These are phyloP conservation scores for Sylvilagus bachmani DNA, from an alignment of 2,113 vertebrate species.

Conservation along the genomic window DNA sequence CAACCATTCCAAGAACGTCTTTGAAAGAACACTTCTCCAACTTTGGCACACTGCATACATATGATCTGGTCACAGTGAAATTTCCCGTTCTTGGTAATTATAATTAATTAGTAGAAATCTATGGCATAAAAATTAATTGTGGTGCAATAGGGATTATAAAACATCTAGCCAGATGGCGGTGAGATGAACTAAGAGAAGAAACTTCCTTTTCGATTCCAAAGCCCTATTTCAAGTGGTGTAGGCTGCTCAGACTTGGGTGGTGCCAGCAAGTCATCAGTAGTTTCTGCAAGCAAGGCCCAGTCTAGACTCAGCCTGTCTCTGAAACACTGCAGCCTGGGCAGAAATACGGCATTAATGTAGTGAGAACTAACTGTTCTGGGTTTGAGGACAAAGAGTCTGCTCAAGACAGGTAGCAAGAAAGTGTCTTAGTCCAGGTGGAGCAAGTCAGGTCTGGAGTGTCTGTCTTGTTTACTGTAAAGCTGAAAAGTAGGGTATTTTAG, in stretches of 20 bases:
- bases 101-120: conserved; percentile 77
- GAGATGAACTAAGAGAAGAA: conserved; percentile 73
- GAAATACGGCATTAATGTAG: neutral
- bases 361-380: conserved; percentile 3
- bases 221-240: conserved; percentile 53
- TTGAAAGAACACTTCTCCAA: conserved; percentile 33
- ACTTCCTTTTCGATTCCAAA: conserved; percentile 69
- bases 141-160: conserved; percentile 68
- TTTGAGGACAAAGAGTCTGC: conserved; percentile 57
- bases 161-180: conserved; percentile 75
- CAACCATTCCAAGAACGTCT: neutral
- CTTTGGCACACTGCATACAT: conserved; percentile 59
- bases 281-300: conserved; percentile 53
- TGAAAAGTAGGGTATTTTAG: neutral
- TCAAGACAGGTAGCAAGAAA: neutral
- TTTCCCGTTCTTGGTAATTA: conserved; percentile 79
- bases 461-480: conserved; percentile 8
- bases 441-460: neutral
- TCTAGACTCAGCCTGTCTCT: conserved; percentile 32
- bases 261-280: conserved; percentile 62
- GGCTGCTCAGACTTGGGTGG: conserved; percentile 67
- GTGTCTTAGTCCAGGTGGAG: neutral
- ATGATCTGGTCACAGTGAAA: conserved; percentile 71
- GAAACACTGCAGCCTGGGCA: conserved; percentile 55
- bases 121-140: conserved; percentile 78